Evolutionary conservation across 2,797 vertebrate genomes (phyloP).

Genomic region (Phalloptychus januarius): DNA sequence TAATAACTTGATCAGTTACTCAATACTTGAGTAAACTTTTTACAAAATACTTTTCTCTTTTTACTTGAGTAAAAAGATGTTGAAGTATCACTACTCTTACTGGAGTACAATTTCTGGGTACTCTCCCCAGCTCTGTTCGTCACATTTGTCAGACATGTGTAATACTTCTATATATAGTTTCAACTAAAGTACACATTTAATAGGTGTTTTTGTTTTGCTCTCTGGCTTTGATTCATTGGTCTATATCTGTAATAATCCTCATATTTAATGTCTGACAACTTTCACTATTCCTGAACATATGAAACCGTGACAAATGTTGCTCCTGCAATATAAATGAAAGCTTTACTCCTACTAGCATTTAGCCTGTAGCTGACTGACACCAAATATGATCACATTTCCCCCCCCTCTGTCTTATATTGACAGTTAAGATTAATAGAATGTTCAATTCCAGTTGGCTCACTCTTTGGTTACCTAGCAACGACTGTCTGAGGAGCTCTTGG

Average conservation of each 20-base stretch:
- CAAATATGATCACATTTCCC: background rate
- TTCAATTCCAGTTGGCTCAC: too few relatives aligned
- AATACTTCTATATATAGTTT: background rate
- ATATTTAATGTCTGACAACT: background rate
- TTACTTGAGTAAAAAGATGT: too few relatives aligned
- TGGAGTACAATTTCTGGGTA: too few relatives aligned
- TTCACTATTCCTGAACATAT: background rate
- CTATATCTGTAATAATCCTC: too few relatives aligned
- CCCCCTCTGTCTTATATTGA: background rate
- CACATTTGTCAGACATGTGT: background rate
- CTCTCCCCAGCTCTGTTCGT: too few relatives aligned
- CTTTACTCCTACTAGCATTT: background rate
- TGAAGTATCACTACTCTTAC: too few relatives aligned
- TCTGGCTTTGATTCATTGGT: constrained; percentile 1
- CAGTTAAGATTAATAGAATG: background rate
- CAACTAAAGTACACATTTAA: background rate
- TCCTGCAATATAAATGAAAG: constrained; percentile 6
- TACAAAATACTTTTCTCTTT: too few relatives aligned
- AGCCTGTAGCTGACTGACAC: constrained; percentile 8
- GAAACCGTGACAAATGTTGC: constrained; percentile 6
- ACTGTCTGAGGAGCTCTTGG: too few relatives aligned
- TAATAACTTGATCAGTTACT: too few relatives aligned
- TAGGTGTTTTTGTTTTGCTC: constrained; percentile 3
- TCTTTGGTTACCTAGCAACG: too few relatives aligned
- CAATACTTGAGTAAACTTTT: too few relatives aligned